Conservation (phyloP, 2,888 invertebrate species). For the Carcina quercana region DNA sequence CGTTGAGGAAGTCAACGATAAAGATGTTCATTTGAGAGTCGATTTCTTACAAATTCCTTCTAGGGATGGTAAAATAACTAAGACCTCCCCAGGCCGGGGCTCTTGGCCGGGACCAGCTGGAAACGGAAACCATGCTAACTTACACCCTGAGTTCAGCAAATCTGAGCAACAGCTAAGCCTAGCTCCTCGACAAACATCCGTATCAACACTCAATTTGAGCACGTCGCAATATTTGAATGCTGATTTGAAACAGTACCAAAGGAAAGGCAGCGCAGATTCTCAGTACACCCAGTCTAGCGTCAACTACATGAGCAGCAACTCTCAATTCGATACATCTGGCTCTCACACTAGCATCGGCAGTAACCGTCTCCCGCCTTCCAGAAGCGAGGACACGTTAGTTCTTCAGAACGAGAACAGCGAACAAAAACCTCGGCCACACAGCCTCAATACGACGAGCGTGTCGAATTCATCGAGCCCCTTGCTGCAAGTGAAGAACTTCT, state of each 20-base stretch:
- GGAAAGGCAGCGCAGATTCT: slow-evolving; percentile 76
- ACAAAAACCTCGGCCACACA: slow-evolving; percentile 72
- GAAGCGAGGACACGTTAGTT: slow-evolving; percentile 85
- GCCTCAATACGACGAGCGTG: slow-evolving; percentile 74
- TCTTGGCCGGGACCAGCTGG: slow-evolving; percentile 90
- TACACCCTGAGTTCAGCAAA: slow-evolving; percentile 85
- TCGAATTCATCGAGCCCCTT: slow-evolving; percentile 83
- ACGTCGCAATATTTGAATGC: slow-evolving; percentile 72
- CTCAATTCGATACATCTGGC: slow-evolving; percentile 55
- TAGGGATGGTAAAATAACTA: slow-evolving; percentile 82
- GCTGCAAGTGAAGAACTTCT: slow-evolving; percentile 75
- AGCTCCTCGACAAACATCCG: slow-evolving; percentile 66
- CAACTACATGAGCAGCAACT: slow-evolving; percentile 53
- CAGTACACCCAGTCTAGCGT: slow-evolving; percentile 72
- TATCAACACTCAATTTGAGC: slow-evolving; percentile 66
- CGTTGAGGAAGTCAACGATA: slow-evolving; percentile 59
- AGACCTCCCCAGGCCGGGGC: slow-evolving; percentile 85
- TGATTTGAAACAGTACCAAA: slow-evolving; percentile 50
- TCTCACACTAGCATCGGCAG: slow-evolving; percentile 56
- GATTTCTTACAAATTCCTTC: slow-evolving; percentile 79
- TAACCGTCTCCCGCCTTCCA: slow-evolving; percentile 80
- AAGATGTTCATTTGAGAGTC: slow-evolving; percentile 49
- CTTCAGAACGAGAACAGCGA: slow-evolving; percentile 52
- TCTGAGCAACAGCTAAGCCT: slow-evolving; percentile 84
- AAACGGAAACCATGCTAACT: slow-evolving; percentile 62